phyloP scores from a whole-genome alignment of 2,888 invertebrate species.

The Erebia aethiops region DNA sequence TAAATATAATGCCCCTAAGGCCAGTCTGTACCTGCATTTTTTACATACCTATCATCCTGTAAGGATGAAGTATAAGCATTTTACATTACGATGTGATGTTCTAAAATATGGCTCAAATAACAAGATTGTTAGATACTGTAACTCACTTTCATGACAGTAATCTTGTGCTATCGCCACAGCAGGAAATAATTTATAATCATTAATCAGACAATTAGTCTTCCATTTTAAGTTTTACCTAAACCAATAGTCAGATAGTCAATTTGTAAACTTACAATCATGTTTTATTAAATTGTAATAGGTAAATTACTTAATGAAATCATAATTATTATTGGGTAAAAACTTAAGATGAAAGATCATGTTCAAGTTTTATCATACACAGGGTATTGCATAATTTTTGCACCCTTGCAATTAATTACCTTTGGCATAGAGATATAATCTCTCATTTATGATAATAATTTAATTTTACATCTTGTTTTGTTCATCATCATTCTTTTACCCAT shows the following conservation, averaged over 20 bases:
- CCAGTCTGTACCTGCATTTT: constrained; percentile 1
- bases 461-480: neutral
- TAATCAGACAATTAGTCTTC: no score
- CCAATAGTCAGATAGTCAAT: no score
- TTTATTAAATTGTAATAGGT: no score
- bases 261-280: no score
- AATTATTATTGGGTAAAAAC: no score
- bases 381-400: neutral
- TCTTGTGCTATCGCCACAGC: no score
- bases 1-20: constrained; percentile 6
- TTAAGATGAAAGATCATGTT: neutral
- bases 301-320: no score
- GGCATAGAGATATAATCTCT: neutral
- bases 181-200: no score
- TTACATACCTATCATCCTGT: constrained; percentile 1
- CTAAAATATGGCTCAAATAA: no score
- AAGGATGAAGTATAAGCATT: neutral
- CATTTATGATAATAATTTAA: neutral
- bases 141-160: no score
- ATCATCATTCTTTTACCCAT: neutral
- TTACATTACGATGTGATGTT: neutral
- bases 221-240: no score
- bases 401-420: neutral
- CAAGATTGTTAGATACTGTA: no score
- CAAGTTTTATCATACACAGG: neutral